These are phyloP conservation scores for Dysmachus trigonus DNA, from an alignment of 2,888 invertebrate genomes.

Conservation along the genomic window DNA sequence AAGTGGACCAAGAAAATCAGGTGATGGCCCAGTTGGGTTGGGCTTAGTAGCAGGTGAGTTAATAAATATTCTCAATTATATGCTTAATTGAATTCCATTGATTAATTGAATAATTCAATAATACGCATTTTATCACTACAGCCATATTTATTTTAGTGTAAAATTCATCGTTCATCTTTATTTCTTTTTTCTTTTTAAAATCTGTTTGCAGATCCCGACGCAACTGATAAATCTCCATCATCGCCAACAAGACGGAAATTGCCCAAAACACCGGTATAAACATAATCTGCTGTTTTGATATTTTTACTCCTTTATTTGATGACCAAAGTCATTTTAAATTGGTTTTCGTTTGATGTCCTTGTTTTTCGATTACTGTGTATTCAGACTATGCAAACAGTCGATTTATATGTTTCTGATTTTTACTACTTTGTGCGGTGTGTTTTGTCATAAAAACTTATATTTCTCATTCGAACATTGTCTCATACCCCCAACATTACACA, in stretches of 20 bases:
- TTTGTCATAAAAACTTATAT: background rate
- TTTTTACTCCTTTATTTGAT: slow-evolving; percentile 1
- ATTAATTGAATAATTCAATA: background rate
- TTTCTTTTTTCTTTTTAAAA: background rate
- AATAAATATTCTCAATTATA: background rate
- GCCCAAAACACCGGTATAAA: slow-evolving; percentile 97
- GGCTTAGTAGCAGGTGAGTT: slow-evolving; percentile 64
- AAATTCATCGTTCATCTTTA: background rate
- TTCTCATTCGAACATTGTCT: background rate
- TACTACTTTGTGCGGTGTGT: slow-evolving; percentile 28
- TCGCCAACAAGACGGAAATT: slow-evolving; percentile 93
- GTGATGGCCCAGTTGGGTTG: slow-evolving; percentile 63
- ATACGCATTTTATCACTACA: background rate
- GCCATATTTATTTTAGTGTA: background rate
- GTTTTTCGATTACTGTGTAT: slow-evolving; percentile 27
- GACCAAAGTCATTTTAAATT: background rate
- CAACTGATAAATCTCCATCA: slow-evolving; percentile 83
- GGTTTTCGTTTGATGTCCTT: slow-evolving; percentile 17
- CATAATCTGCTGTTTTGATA: slow-evolving; percentile 51
- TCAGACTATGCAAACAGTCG: slow-evolving; percentile 13
- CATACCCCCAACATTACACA: background rate
- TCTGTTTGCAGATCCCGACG: slow-evolving; percentile 77
- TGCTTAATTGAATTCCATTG: background rate
- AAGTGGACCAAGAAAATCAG: slow-evolving; percentile 63
- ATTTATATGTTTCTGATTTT: slow-evolving; percentile 33